Conservation (phyloP, 2,797 vertebrate genomes). For the Danio tinwini region DNA sequence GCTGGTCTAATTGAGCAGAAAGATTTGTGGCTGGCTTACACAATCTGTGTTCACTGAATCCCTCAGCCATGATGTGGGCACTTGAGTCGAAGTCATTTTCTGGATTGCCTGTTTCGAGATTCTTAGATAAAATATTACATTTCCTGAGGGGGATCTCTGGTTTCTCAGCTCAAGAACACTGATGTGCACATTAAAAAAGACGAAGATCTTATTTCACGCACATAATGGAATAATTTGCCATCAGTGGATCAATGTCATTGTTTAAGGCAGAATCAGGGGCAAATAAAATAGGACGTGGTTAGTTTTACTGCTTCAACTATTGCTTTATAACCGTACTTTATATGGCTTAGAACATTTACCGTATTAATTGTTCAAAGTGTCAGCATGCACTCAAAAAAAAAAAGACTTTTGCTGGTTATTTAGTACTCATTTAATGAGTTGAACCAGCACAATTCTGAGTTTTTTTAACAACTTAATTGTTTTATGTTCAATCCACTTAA, state of each 20-base stretch:
- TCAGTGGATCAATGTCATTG: neutral
- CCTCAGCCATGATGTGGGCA: conserved; percentile 36
- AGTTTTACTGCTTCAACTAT: neutral
- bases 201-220: conserved; percentile 2
- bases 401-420: too few relatives aligned
- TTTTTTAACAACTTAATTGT: too few relatives aligned
- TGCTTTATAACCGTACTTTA: too few relatives aligned
- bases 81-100: conserved; percentile 31
- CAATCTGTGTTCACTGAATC: conserved; percentile 29
- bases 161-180: neutral
- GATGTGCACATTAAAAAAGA: neutral
- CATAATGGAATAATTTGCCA: neutral
- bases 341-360: too few relatives aligned
- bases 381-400: too few relatives aligned
- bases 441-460: too few relatives aligned
- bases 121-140: conserved; percentile 14
- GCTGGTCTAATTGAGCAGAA: conserved; percentile 34
- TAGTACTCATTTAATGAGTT: too few relatives aligned
- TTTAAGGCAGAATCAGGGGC: neutral
- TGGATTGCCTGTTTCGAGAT: conserved; percentile 13
- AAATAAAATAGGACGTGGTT: neutral
- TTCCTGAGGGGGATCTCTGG: neutral
- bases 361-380: neutral
- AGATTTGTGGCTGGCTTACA: conserved; percentile 29
- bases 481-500: too few relatives aligned